Evolutionary conservation across 2,113 vertebrate genomes (phyloP), one percentile per base, ranked within the genome.

Genomic region (Aegotheles bennettii): DNA sequence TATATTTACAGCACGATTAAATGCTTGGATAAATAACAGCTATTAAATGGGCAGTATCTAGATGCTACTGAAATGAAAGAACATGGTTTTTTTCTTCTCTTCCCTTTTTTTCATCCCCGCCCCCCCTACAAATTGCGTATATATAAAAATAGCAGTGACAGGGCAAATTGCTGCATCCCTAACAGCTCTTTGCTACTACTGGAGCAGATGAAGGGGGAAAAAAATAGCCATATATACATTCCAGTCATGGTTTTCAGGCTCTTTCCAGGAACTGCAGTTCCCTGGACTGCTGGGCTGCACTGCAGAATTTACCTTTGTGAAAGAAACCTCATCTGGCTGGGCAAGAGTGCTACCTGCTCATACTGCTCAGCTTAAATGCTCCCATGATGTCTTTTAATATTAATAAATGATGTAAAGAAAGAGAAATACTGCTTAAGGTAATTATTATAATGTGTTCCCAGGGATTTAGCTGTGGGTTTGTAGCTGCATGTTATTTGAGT

Each of bases 1-100:
- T 87, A 12, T 89, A 43, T 95, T 97, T 96, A 91, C 93, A 92
- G 84, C 43, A 29, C 50, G 48, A 93, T 95, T 88, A 94, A 95
- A 83, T 64, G 87, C 91, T 87, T 76, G 77, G 91, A 89, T 90
- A 92, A 96, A 86, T 81, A 94, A 93, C 69, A 86, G 86, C 95
- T 94, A 94, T 96, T 97, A 95, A 95, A 95, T 54, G 60, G 75
- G 74, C 91, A 95, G 40, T 77, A 82, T 84, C 56, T 63, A 70
- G 74, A 38, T 64, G 64, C 57, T 90, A 57, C 65, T 60, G 78
- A 50, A 81, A 73, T 59, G 36, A 31, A 17, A 67, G 78, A 80
- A 11, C 28, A 84, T 48, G 23, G 2, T 2, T 25, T 59, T 53
- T 57, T 80, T 7, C 11, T 6, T 28, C 23, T 43, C 26, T 51